Conservation (phyloP, 1,140 invertebrate species). For the Bombus waltoni region DNA sequence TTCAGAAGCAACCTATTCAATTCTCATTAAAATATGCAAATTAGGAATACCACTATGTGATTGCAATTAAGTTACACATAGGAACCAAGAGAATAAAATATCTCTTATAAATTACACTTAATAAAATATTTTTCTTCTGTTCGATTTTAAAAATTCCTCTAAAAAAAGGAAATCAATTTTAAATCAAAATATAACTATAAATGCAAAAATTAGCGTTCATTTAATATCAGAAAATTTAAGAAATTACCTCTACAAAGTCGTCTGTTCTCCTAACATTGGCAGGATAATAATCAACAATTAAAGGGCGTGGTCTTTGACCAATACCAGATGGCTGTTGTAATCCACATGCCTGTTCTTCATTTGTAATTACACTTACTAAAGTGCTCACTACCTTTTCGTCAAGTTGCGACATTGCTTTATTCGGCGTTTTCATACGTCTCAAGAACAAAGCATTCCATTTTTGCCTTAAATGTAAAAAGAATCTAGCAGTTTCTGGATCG, state of each 20-base stretch:
- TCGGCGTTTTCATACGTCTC: slow-evolving; percentile 88
- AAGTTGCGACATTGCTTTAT: slow-evolving; percentile 85
- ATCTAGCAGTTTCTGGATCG: slow-evolving; percentile 86
- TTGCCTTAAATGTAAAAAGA: slow-evolving; percentile 89
- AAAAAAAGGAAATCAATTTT: slow-evolving; percentile 39
- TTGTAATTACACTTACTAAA: slow-evolving; percentile 87
- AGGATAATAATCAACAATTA: slow-evolving; percentile 84
- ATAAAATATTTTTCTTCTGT: slow-evolving; percentile 30
- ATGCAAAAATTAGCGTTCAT: neutral
- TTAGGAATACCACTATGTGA: slow-evolving; percentile 19
- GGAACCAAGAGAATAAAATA: slow-evolving; percentile 22
- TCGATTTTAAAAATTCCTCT: slow-evolving; percentile 58
- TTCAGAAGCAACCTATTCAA: slow-evolving; percentile 26
- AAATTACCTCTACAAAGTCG: slow-evolving; percentile 71
- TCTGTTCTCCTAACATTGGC: slow-evolving; percentile 76
- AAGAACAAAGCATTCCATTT: slow-evolving; percentile 91
- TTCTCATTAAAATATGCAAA: slow-evolving; percentile 29
- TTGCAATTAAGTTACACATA: slow-evolving; percentile 28
- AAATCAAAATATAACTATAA: neutral
- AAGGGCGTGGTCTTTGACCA: slow-evolving; percentile 89
- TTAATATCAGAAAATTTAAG: slow-evolving; percentile 1
- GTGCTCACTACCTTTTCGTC: slow-evolving; percentile 89
- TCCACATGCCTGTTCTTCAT: slow-evolving; percentile 88
- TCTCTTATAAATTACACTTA: neutral
- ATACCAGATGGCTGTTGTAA: slow-evolving; percentile 89